Conservation (phyloP, 2,888 invertebrate species). For the Brenthis ino region DNA sequence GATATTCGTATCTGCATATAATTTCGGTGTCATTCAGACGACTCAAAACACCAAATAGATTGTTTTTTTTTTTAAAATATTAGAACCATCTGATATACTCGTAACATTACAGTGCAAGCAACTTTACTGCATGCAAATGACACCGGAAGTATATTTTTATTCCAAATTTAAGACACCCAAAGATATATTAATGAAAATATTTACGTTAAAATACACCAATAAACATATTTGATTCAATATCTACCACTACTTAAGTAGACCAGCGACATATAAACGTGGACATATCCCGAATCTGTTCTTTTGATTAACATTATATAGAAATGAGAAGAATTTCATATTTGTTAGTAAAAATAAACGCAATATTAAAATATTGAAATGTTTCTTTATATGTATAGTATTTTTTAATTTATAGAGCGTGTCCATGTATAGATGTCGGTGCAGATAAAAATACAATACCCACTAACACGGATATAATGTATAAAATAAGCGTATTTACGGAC, state of each 20-base stretch:
- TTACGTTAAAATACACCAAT: constrained; percentile 35
- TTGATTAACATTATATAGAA: constrained; percentile 8
- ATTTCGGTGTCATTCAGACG: constrained; percentile 13
- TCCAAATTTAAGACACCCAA: constrained; percentile 16
- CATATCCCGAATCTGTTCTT: constrained; percentile 5
- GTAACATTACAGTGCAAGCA: background rate
- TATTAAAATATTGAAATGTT: background rate
- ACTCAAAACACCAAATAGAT: background rate
- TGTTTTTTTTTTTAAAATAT: background rate
- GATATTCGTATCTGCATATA: constrained; percentile 11
- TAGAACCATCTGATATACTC: too few species aligned
- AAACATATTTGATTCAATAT: constrained; percentile 43
- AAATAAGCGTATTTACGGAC: constrained; percentile 82
- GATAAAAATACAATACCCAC: constrained; percentile 69
- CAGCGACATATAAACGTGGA: constrained; percentile 17
- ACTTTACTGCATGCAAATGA: constrained; percentile 7
- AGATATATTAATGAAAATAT: constrained; percentile 48
- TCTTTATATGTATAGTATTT: background rate
- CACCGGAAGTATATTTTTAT: constrained; percentile 19
- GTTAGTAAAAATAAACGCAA: constrained; percentile 4
- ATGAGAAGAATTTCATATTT: background rate
- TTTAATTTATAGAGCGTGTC: background rate
- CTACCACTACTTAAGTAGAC: constrained; percentile 34
- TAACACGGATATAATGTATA: constrained; percentile 76
- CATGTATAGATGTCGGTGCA: constrained; percentile 41